Conservation (phyloP, 1,140 invertebrate species). For the Drosophila parvula region DNA sequence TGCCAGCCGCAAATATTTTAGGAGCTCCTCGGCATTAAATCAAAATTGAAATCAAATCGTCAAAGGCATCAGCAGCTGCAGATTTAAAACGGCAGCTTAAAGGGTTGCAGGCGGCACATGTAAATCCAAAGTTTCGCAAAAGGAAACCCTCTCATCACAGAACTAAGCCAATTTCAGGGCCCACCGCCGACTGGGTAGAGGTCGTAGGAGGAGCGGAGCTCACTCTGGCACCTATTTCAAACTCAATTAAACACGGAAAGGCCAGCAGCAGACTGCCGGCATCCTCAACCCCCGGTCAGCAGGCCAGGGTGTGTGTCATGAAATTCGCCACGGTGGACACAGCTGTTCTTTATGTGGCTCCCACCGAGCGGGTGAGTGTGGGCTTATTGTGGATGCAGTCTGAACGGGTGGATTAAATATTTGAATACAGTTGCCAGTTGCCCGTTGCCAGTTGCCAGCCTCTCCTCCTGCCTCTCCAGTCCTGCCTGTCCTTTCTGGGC, state of each 20-base stretch:
- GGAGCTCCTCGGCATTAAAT: conserved; percentile 27
- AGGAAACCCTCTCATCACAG: conserved; percentile 21
- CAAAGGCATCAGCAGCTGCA: conserved; percentile 1
- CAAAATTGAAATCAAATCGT: conserved; percentile 57
- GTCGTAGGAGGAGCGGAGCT: conserved; percentile 14
- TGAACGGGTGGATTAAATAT: conserved; percentile 51
- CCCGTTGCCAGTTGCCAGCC: conserved; percentile 1
- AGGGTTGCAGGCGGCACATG: conserved; percentile 6
- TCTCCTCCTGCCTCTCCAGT: no score
- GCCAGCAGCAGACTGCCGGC: conserved; percentile 14
- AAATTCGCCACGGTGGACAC: conserved; percentile 50
- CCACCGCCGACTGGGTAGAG: conserved; percentile 7
- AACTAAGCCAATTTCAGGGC: conserved; percentile 77
- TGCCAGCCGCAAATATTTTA: conserved; percentile 23
- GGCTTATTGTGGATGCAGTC: conserved; percentile 30
- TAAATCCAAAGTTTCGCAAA: conserved; percentile 17
- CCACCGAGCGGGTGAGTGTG: conserved; percentile 9
- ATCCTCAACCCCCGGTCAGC: neutral
- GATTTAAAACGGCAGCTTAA: conserved; percentile 8
- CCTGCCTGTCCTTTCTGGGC: conserved; percentile 15
- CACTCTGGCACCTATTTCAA: conserved; percentile 74
- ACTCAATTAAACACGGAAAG: conserved; percentile 78
- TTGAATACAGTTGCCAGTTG: conserved; percentile 48
- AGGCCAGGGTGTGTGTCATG: conserved; percentile 28
- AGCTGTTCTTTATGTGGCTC: conserved; percentile 54